These are phyloP conservation scores for Ischnus inquisitorius DNA, from an alignment of 2,888 invertebrate species.

Conservation along the genomic window DNA sequence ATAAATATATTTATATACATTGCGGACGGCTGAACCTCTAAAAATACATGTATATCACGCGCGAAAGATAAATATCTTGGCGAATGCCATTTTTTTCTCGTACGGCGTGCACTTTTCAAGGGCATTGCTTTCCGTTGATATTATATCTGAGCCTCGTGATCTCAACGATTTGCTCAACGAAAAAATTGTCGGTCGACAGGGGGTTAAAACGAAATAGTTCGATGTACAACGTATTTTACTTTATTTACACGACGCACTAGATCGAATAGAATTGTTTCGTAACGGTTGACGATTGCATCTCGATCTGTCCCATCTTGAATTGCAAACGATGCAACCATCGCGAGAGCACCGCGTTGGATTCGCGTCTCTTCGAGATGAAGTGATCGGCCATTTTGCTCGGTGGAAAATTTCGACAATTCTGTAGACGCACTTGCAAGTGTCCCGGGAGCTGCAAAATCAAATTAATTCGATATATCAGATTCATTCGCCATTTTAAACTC, in stretches of 20 bases:
- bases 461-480: conserved; percentile 32
- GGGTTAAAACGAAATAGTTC: background rate
- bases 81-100: background rate
- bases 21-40: background rate
- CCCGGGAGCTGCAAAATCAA: conserved; percentile 91
- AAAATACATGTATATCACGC: background rate
- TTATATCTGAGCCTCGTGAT: too few species aligned
- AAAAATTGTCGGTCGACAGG: background rate
- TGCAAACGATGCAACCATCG: conserved; percentile 97
- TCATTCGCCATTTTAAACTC: conserved; percentile 11
- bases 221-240: conserved; percentile 51
- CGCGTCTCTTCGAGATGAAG: conserved; percentile 85
- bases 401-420: conserved; percentile 94
- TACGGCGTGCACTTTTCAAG: too few species aligned
- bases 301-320: conserved; percentile 99
- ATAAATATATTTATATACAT: background rate
- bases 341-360: conserved; percentile 87
- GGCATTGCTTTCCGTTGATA: too few species aligned
- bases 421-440: conserved; percentile 94
- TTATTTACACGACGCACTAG: conserved; percentile 82
- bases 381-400: conserved; percentile 87
- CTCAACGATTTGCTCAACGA: too few species aligned
- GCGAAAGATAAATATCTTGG: background rate
- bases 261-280: conserved; percentile 95
- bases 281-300: conserved; percentile 96